Evolutionary conservation across 2,797 vertebrate species (phyloP).

Genomic region (Cyprinodon diabolis): DNA sequence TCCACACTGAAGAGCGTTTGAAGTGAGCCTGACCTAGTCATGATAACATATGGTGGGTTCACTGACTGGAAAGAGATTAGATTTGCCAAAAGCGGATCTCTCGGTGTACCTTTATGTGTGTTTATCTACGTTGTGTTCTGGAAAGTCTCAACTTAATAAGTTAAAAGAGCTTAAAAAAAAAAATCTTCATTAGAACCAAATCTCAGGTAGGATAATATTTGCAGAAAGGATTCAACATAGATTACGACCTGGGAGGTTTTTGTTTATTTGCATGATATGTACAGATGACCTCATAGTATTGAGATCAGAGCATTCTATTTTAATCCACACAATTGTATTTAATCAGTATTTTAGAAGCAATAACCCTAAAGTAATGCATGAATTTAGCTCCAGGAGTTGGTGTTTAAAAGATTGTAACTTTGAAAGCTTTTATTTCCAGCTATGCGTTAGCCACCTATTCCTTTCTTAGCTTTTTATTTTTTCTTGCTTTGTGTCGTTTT

Average conservation of each 20-base stretch:
- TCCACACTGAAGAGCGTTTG: too few relatives aligned
- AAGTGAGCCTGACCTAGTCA: too few relatives aligned
- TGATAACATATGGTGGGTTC: not conserved
- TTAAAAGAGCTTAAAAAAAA: not conserved
- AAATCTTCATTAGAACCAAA: constrained; percentile 12
- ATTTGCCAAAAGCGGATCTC: not conserved
- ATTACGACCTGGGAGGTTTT: constrained; percentile 25
- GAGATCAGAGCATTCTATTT: constrained; percentile 86
- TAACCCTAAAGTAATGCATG: constrained; percentile 88
- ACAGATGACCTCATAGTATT: constrained; percentile 88
- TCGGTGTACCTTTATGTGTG: not conserved
- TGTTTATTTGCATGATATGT: constrained; percentile 66
- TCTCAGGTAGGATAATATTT: not conserved
- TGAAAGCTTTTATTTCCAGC: constrained; percentile 27
- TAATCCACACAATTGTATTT: constrained; percentile 93
- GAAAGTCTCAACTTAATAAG: not conserved
- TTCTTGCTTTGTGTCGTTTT: constrained; percentile 21
- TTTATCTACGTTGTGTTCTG: not conserved
- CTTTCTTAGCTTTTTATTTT: constrained; percentile 19
- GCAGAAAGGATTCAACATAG: not conserved
- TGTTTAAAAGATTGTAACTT: constrained; percentile 61
- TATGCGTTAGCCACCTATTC: constrained; percentile 38
- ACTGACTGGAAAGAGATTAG: not conserved
- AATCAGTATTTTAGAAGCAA: constrained; percentile 94
- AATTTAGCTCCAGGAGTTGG: constrained; percentile 82